These are phyloP conservation scores for Hipparchia semele DNA, from an alignment of 2,888 invertebrate genomes.

Conservation along the genomic window DNA sequence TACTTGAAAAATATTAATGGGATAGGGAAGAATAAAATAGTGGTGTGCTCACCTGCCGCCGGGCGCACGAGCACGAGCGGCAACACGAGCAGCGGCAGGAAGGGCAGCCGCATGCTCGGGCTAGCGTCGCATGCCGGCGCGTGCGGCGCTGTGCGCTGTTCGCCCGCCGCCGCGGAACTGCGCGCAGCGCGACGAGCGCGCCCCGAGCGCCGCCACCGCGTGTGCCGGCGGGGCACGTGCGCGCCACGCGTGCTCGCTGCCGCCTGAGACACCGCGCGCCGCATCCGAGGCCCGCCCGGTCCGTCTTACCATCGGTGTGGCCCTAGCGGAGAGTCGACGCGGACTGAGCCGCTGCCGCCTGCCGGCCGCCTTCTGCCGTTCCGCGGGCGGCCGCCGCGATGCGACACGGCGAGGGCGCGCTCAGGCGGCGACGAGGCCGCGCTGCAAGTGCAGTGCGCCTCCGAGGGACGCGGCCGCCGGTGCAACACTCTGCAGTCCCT, in stretches of 20 bases:
- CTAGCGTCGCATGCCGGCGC: conserved; percentile 76
- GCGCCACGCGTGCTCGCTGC: conserved; percentile 52
- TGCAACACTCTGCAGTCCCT: conserved; percentile 16
- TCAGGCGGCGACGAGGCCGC: conserved; percentile 47
- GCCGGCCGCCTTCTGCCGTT: conserved; percentile 44
- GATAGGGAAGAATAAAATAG: conserved; percentile 1
- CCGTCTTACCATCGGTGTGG: conserved; percentile 54
- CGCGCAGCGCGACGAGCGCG: conserved; percentile 52
- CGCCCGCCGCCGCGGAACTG: conserved; percentile 59
- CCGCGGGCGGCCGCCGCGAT: conserved; percentile 53
- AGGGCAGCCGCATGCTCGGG: conserved; percentile 78
- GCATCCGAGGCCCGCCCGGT: conserved; percentile 43
- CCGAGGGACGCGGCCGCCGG: conserved; percentile 44
- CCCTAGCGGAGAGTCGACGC: conserved; percentile 67
- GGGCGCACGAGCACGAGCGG: conserved; percentile 78
- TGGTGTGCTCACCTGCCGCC: conserved; percentile 71
- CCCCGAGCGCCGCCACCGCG: conserved; percentile 48
- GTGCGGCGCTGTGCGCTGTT: conserved; percentile 58
- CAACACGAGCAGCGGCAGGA: conserved; percentile 79
- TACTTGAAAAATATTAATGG: conserved; percentile 18
- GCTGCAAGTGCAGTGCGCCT: conserved; percentile 47
- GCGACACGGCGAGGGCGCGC: conserved; percentile 45
- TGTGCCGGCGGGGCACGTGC: conserved; percentile 49
- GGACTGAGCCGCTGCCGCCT: conserved; percentile 55
- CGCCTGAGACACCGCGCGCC: conserved; percentile 52